Evolutionary conservation across 2,113 vertebrate genomes (phyloP).

Genomic region (Gymnogyps californianus): DNA sequence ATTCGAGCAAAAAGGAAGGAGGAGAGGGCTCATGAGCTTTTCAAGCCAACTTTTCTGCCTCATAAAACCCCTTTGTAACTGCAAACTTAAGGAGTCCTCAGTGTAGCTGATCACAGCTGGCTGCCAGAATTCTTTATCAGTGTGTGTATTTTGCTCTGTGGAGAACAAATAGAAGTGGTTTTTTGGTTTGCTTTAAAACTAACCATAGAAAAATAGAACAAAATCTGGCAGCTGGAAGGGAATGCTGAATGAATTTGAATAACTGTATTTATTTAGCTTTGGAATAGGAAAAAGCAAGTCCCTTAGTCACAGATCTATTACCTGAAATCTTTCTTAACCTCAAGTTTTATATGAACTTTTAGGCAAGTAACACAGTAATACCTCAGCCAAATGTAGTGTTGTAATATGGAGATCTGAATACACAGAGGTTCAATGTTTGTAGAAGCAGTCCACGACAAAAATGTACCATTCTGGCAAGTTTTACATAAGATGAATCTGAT

Average conservation of each 20-base stretch:
- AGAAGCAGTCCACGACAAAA: neutral
- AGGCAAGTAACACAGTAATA: neutral
- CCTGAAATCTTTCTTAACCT: neutral
- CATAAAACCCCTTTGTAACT: neutral
- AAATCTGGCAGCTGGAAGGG: neutral
- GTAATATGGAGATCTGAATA: neutral
- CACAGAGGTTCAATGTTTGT: neutral
- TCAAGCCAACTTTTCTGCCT: neutral
- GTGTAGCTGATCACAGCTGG: neutral
- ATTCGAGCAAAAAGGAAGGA: neutral
- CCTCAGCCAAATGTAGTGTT: neutral
- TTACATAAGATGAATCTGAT: accelerated
- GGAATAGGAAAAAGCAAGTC: neutral
- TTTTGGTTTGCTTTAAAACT: neutral
- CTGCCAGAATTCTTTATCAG: neutral
- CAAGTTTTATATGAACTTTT: neutral
- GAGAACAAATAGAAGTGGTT: neutral
- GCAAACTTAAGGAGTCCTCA: neutral
- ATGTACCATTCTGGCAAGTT: neutral
- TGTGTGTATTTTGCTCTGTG: neutral
- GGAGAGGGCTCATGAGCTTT: neutral
- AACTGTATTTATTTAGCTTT: neutral
- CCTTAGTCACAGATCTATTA: neutral
- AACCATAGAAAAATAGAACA: neutral
- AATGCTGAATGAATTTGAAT: neutral